Conservation (phyloP, 2,797 vertebrate species). For the Poecilia velifera region DNA sequence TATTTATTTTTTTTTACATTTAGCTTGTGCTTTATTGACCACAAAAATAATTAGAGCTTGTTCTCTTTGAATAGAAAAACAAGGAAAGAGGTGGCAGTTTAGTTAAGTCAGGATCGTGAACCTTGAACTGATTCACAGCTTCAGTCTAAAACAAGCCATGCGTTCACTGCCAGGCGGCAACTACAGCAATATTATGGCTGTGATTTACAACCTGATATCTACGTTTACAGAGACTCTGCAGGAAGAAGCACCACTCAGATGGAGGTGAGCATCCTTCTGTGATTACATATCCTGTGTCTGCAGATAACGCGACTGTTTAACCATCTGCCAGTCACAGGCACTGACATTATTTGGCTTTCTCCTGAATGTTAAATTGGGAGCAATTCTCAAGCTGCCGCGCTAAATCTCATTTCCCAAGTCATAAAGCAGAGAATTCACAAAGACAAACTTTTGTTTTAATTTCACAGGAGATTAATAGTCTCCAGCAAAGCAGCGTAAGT, state of each 20-base stretch:
- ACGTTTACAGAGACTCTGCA: slow-evolving; percentile 26
- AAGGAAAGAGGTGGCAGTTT: not conserved
- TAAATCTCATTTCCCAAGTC: slow-evolving; percentile 55
- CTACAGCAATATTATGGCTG: slow-evolving; percentile 17
- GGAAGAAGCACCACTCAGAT: slow-evolving; percentile 38
- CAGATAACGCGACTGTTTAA: slow-evolving; percentile 71
- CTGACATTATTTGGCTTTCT: slow-evolving; percentile 51
- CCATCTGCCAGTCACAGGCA: slow-evolving; percentile 67
- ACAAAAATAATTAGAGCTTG: slow-evolving; percentile 11
- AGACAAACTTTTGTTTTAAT: slow-evolving; percentile 63
- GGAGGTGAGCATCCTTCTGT: slow-evolving; percentile 39
- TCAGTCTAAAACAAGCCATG: slow-evolving; percentile 13
- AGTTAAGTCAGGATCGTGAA: slow-evolving; percentile 14
- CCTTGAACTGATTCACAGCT: slow-evolving; percentile 20
- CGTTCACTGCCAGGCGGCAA: slow-evolving; percentile 46
- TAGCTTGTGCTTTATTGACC: slow-evolving; percentile 21
- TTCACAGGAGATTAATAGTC: slow-evolving; percentile 66
- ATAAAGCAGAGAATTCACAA: slow-evolving; percentile 51
- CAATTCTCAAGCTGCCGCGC: slow-evolving; percentile 27
- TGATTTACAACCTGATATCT: slow-evolving; percentile 67
- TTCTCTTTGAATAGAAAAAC: slow-evolving; percentile 12
- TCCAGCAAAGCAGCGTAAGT: slow-evolving; percentile 18
- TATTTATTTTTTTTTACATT: not conserved
- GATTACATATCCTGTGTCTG: slow-evolving; percentile 51
- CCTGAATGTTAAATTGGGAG: slow-evolving; percentile 56